Base-by-base conservation (phyloP, 2,797 vertebrate genomes). In the Chloroceryle inda region DNA sequence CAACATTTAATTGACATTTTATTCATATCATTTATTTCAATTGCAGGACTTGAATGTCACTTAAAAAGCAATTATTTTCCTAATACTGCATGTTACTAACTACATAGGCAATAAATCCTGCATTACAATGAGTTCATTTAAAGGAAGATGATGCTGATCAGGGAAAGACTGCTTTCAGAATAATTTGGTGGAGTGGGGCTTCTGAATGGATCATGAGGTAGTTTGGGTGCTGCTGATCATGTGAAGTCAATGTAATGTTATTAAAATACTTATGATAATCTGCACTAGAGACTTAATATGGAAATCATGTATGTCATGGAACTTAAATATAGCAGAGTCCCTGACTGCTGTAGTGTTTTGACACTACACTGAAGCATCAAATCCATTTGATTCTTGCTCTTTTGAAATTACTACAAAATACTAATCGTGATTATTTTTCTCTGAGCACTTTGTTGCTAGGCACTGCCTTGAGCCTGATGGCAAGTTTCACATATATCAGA, bases 1-100 rank as follows among this genome's bases (percentile, higher is more conserved):
- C n/a, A 67, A 42, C 45, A 59, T 44, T 71, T 94, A 93, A 95
- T 85, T 93, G 89, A 74, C 76, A 33, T 90, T 92, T 95, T 92
- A 82, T 92, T 95, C 6, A 23, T 89, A 45, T 56, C 0, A 62
- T 93, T 88, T 94, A 66, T 96, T 96, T 95, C 52, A 89, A 42
- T 91, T 88, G 31, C 21, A 68, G 31, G 44, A 76, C 29, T 68
- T 40, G 15, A 92, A 79, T 86, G 74, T 53, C 49, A 91, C 69
- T 88, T 89, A 74, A 79, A 68, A 10, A 68, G 42, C 56, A 50
- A 37, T 82, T 92, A 67, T 81, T 90, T 88, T 33, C 37, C 45
- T 53, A 45, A 1, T 86, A 38, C 31, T 83, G 1, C 68, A 56
- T 50, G 50, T 71, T 85, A 42, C 33, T 33, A 42, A 15, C 33